Evolutionary conservation across 2,113 vertebrate genomes (phyloP).

Genomic region (Suricata suricatta): DNA sequence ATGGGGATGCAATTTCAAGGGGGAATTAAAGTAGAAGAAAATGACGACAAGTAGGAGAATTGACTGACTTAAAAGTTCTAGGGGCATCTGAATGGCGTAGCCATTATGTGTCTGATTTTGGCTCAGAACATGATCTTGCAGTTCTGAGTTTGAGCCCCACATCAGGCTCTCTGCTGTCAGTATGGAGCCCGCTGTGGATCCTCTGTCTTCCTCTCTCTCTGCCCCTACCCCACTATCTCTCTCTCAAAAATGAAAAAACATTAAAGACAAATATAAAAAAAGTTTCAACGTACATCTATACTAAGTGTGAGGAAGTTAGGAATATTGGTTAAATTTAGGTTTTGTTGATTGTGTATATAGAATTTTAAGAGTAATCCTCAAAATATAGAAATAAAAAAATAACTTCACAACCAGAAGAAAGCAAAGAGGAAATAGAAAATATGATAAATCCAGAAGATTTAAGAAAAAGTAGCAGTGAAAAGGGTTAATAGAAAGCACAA

Average conservation of each 20-base stretch:
- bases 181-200: too few relatives aligned
- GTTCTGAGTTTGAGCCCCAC: too few relatives aligned
- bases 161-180: too few relatives aligned
- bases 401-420: not conserved
- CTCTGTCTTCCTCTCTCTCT: too few relatives aligned
- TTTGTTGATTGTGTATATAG: not conserved
- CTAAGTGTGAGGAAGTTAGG: not conserved
- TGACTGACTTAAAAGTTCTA: not conserved
- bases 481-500: not conserved
- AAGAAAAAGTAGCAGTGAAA: not conserved
- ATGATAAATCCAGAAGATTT: not conserved
- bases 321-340: not conserved
- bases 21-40: constrained; percentile 3
- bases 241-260: too few relatives aligned
- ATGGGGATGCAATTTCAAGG: not conserved
- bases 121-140: too few relatives aligned
- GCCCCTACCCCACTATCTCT: too few relatives aligned
- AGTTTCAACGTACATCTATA: not conserved
- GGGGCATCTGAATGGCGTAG: too few relatives aligned
- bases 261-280: not conserved
- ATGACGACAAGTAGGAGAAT: not conserved
- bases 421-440: constrained; percentile 16
- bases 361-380: not conserved
- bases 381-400: constrained; percentile 24
- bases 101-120: too few relatives aligned